These are phyloP conservation scores for Pseudotriccus pelzelni DNA, from an alignment of 2,797 vertebrate genomes.

Conservation along the genomic window DNA sequence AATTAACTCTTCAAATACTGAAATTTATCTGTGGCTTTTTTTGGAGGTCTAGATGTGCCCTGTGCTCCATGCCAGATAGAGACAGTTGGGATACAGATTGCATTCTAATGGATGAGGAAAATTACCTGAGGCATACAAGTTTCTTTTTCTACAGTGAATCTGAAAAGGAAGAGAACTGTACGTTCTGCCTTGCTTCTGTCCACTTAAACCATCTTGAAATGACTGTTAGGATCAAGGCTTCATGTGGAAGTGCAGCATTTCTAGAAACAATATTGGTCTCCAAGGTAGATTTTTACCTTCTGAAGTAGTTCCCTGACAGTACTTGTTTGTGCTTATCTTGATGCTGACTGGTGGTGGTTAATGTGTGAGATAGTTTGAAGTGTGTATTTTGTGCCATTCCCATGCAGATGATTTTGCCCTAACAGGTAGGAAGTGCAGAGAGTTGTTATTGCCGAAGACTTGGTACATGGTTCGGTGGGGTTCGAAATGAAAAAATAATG, in stretches of 20 bases:
- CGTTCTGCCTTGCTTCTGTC: not conserved
- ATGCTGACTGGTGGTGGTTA: not conserved
- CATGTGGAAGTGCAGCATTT: not conserved
- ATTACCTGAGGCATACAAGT: not conserved
- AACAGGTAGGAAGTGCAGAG: not conserved
- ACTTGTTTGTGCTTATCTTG: not conserved
- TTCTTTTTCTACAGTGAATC: not conserved
- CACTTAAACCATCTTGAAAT: not conserved
- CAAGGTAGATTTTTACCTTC: not conserved
- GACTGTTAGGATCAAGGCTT: not conserved
- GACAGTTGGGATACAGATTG: not conserved
- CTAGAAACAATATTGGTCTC: not conserved
- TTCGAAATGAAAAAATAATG: not conserved
- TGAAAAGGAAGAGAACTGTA: not conserved
- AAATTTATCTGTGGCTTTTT: not conserved
- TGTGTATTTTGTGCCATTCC: not conserved
- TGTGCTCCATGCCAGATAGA: not conserved
- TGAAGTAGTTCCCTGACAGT: not conserved
- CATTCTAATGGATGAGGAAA: not conserved
- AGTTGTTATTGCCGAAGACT: not conserved
- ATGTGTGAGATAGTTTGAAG: not conserved
- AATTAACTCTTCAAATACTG: slow-evolving; percentile 75
- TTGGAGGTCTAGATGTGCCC: not conserved
- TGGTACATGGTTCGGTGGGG: not conserved
- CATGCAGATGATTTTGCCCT: not conserved